Base-by-base conservation (phyloP, 2,888 invertebrate species). In the Priocnemis perturbator region DNA sequence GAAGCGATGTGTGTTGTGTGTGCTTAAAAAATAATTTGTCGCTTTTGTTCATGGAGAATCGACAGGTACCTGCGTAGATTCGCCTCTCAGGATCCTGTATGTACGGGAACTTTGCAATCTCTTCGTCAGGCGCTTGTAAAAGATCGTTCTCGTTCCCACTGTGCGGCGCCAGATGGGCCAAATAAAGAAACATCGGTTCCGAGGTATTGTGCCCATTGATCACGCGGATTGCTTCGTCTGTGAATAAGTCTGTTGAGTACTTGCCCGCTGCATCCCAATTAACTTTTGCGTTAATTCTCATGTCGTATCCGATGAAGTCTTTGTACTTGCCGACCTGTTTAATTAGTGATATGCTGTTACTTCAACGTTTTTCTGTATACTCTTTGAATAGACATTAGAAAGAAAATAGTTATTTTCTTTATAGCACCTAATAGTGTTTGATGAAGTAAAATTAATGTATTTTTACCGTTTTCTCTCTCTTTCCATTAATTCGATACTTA, bases 51-150 rank as follows among this genome's bases (percentile, higher is more conserved):
- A 11, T 11, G 14, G 11, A 3, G 37, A 11, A 11, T 11, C 7
- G 2, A 37, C 1, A 37, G 15, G 14, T 57, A 94, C 95, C 94
- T 63, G 95, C 95, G 89, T 93, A 95, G 48, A 91, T 91, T 81
- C 93, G 89, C 61, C 95, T 89, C 65, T 93, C 91, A 0, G 91
- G 91, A 88, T 96, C 93, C 50, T 90, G 83, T 44, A 96, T 95
- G 82, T 95, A 90, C 0, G 89, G 81, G 83, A 95, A 95, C 83
- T 93, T 93, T 0, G 92, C 91, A 3, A 95, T 90, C 83, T 93
- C 93, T 72, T 93, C 93, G 76, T 91, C 90, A 0, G 95, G 95
- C 0, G 95, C 95, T 88, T 96, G 94, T 48, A 95, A 89, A 0
- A 93, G 93, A 64, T 91, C 90, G 63, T 91, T 88, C 7, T 89